Conservation (phyloP, 2,113 vertebrate genomes). For the Prionailurus viverrinus region DNA sequence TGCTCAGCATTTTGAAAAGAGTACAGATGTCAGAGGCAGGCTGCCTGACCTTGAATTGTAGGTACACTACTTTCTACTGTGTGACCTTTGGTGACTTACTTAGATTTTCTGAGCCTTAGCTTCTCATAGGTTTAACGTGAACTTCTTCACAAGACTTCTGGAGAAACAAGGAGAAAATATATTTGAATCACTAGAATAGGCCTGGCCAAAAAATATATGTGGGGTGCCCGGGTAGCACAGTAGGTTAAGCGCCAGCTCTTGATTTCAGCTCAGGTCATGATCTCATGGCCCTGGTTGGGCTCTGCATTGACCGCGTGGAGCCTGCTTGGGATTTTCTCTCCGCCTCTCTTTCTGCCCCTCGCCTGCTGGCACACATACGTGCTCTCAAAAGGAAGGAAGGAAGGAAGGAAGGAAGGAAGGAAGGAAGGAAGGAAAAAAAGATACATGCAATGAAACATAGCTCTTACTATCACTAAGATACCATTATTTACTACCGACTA, state of each 20-base stretch:
- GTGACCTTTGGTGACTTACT: not conserved
- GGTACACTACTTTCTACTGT: not conserved
- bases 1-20: not conserved
- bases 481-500: not conserved
- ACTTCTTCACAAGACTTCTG: not conserved
- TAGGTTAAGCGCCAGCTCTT: too few relatives aligned
- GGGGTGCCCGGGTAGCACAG: too few relatives aligned
- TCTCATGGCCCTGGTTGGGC: too few relatives aligned
- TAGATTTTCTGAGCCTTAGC: not conserved
- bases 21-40: not conserved
- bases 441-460: not conserved
- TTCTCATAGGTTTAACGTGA: not conserved
- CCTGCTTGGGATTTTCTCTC: too few relatives aligned
- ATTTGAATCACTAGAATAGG: rapidly evolving
- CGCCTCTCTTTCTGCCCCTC: too few relatives aligned
- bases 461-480: not conserved
- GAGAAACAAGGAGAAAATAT: not conserved
- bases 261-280: too few relatives aligned
- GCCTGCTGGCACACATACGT: too few relatives aligned
- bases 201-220: not conserved
- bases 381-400: too few relatives aligned
- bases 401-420: too few relatives aligned
- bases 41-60: not conserved
- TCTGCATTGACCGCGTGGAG: too few relatives aligned
- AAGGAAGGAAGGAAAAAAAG: too few relatives aligned